Base-by-base conservation (phyloP, 1,140 invertebrate species). In the Dendroctonus valens region DNA sequence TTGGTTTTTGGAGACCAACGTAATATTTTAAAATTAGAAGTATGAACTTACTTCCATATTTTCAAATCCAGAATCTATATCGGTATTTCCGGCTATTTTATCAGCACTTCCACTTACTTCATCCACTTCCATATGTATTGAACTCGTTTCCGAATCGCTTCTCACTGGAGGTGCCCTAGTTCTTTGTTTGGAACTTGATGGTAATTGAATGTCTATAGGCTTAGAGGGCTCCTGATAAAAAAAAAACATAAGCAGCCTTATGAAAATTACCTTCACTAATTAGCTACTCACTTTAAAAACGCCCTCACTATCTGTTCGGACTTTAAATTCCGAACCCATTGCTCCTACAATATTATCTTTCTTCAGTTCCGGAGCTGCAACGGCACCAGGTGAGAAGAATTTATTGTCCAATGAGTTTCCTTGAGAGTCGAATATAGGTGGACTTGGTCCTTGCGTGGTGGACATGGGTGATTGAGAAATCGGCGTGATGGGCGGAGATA, bases 21-120 rank as follows among this genome's bases (percentile, higher is more conserved):
- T 26, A 26, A 26, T 26, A 26, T 26, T 26, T 26, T 26, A 2
- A 26, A 26, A 3, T 26, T 26, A 26, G 26, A 26, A 26, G 26
- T 26, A 26, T 26, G 26, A 8, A 69, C 69, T 70, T 69, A 90
- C 87, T 78, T 89, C 88, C 87, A 89, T 91, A 74, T 86, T 89
- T 76, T 89, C 89, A 74, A 90, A 87, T 8, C 87, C 87, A 48
- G 87, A 89, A 79, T 90, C 88, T 44, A 89, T 86, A 78, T 89
- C 87, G 41, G 85, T 81, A 59, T 79, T 80, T 55, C 73, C 82
- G 67, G 79, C 81, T 59, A 76, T 76, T 65, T 85, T 81, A 70
- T 82, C 81, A 40, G 79, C 71, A 64, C 71, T 71, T 7, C 73
- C 72, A 65, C 78, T 80, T 41, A 69, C 79, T 59, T 86, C 83